These are phyloP conservation scores for Gallinago undulata DNA, from an alignment of 2,113 vertebrate genomes.

Conservation along the genomic window DNA sequence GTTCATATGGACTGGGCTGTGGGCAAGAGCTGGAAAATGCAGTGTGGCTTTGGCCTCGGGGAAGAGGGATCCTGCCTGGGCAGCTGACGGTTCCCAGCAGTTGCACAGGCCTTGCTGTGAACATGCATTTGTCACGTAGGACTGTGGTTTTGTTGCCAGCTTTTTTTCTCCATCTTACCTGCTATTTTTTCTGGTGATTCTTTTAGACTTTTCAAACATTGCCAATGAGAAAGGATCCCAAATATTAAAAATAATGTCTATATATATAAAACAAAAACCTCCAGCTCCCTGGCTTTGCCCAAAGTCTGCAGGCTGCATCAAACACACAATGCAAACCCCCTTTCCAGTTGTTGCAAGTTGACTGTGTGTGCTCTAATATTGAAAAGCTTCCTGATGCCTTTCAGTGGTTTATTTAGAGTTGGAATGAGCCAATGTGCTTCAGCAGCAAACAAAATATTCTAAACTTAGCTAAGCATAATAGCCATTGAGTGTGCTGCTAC, in stretches of 20 bases:
- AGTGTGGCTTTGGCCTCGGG: neutral
- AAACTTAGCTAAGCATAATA: neutral
- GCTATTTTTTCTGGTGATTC: neutral
- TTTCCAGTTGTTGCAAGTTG: neutral
- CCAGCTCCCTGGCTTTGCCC: neutral
- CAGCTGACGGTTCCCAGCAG: neutral
- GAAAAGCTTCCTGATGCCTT: neutral
- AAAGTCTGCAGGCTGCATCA: neutral
- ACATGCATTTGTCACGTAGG: rapidly evolving
- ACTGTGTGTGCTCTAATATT: neutral
- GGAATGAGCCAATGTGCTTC: neutral
- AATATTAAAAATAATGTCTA: neutral
- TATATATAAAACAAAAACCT: neutral
- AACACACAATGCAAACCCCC: neutral
- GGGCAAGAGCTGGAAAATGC: neutral
- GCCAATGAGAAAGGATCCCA: neutral
- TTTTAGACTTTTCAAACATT: neutral
- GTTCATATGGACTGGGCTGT: neutral
- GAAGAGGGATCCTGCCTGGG: neutral
- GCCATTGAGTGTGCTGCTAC: neutral
- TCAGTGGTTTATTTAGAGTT: neutral
- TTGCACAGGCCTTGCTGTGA: neutral
- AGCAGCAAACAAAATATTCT: neutral
- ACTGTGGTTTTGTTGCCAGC: neutral
- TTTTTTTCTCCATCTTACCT: neutral